These are phyloP conservation scores for Drosophila acutilabella DNA, from an alignment of 2,888 invertebrate genomes.

Conservation along the genomic window DNA sequence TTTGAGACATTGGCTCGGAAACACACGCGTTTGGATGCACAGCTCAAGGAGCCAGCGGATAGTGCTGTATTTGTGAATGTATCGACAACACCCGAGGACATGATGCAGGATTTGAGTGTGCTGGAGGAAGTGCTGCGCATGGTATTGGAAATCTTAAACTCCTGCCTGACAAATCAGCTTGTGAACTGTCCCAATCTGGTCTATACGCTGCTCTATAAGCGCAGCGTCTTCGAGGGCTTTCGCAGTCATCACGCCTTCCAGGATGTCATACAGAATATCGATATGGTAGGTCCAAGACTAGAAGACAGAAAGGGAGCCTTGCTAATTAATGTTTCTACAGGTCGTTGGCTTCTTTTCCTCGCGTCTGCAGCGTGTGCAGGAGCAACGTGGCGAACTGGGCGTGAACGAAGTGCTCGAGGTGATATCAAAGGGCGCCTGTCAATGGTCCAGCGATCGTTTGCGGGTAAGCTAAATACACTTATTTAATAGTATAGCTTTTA, in stretches of 20 bases:
- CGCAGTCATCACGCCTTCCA: slow-evolving; percentile 95
- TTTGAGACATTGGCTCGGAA: slow-evolving; percentile 96
- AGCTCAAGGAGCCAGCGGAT: slow-evolving; percentile 86
- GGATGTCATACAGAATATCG: slow-evolving; percentile 97
- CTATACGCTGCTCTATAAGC: slow-evolving; percentile 97
- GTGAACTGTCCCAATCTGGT: slow-evolving; percentile 95
- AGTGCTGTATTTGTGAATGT: slow-evolving; percentile 83
- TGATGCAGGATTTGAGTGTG: slow-evolving; percentile 94
- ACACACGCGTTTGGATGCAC: slow-evolving; percentile 89
- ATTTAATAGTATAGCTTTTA: background rate
- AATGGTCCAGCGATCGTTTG: slow-evolving; percentile 97
- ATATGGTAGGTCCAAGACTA: slow-evolving; percentile 88
- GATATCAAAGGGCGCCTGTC: slow-evolving; percentile 95
- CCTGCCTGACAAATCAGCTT: slow-evolving; percentile 95
- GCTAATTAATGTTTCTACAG: slow-evolving; percentile 74
- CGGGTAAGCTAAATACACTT: slow-evolving; percentile 87
- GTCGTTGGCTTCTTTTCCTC: slow-evolving; percentile 89
- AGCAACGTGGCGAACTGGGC: slow-evolving; percentile 90
- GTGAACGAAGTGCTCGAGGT: slow-evolving; percentile 94
- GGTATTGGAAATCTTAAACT: slow-evolving; percentile 98
- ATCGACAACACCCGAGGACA: slow-evolving; percentile 83
- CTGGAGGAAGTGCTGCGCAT: slow-evolving; percentile 98
- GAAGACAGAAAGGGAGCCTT: background rate
- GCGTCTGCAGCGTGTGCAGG: slow-evolving; percentile 87
- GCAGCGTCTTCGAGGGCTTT: slow-evolving; percentile 94